Evolutionary conservation across 2,888 invertebrate genomes (phyloP).

Genomic region (Parnassius smintheus): DNA sequence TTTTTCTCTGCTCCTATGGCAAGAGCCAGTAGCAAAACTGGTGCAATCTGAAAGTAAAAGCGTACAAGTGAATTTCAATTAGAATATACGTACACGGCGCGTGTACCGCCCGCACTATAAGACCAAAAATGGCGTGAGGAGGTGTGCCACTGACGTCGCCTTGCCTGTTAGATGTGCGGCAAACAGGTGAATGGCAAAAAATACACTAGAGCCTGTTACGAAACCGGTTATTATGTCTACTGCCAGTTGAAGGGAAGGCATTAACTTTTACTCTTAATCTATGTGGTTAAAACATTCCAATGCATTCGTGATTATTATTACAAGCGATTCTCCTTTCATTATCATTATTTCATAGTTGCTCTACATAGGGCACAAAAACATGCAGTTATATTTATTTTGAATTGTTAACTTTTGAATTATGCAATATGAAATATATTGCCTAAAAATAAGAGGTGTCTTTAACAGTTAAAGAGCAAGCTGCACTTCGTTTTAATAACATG

Average conservation of each 20-base stretch:
- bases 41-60: constrained; percentile 64
- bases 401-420: background rate
- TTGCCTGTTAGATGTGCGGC: constrained; percentile 42
- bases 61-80: constrained; percentile 27
- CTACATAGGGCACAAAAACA: background rate
- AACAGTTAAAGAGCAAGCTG: too few relatives aligned
- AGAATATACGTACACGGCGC: constrained; percentile 46
- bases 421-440: too few relatives aligned
- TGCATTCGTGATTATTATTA: constrained; percentile 15
- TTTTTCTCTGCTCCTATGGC: constrained; percentile 80
- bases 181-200: constrained; percentile 76
- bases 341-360: background rate
- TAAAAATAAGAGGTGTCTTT: too few relatives aligned
- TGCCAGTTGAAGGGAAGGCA: constrained; percentile 60
- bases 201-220: constrained; percentile 63
- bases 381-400: background rate
- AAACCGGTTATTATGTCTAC: constrained; percentile 61
- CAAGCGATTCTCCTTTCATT: constrained; percentile 23
- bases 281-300: constrained; percentile 56
- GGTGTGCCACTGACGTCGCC: constrained; percentile 42
- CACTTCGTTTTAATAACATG: too few relatives aligned
- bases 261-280: constrained; percentile 74
- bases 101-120: constrained; percentile 40
- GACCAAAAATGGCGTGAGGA: constrained; percentile 48
- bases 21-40: constrained; percentile 53